Evolutionary conservation across 2,888 invertebrate genomes (phyloP), one percentile per base, ranked within the genome.

Genomic region (Clivina fossor): DNA sequence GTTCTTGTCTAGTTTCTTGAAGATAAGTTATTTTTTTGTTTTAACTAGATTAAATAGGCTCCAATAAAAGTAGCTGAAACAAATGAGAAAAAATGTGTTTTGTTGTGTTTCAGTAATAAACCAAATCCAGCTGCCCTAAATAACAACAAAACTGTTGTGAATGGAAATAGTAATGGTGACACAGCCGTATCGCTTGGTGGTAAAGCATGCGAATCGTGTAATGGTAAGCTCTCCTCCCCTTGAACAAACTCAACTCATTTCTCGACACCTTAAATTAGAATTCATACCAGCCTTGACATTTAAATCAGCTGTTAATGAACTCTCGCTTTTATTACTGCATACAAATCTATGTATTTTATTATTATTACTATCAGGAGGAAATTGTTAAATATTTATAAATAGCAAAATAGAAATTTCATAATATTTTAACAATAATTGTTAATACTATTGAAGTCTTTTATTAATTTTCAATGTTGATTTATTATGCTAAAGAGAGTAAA

Each of bases 181-280:
- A 66, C 73, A 26, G 76, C 78, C 37, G 71, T 77, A 18, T 76
- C 79, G 15, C 75, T 81, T 48, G 80, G 80, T 63, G 85, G 85
- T 18, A 85, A 88, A 70, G 84, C 90, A 3, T 93, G 93, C 74
- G 92, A 93, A 76, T 89, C 91, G 56, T 94, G 93, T 74, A 84
- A 81, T 69, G 79, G 83, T 83, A 73, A 71, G 79, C n/a, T n/a
- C n/a, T n/a, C n/a, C n/a, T n/a, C n/a, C n/a, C n/a, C n/a, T n/a
- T n/a, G n/a, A n/a, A 7, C 3, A 15, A 18, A n/a, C 30, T 43
- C n/a, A 20, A 24, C 18, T 55, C 9, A 2, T 11, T 11, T 44
- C 9, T n/a, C 9, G 11, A 30, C 11, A 30, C 30, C 11, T n/a
- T 37, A 7, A 11, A 13, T 35, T 11, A 15, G 15, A 11, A 35